Base-by-base conservation (phyloP, 2,888 invertebrate species). In the Ochropacha duplaris region DNA sequence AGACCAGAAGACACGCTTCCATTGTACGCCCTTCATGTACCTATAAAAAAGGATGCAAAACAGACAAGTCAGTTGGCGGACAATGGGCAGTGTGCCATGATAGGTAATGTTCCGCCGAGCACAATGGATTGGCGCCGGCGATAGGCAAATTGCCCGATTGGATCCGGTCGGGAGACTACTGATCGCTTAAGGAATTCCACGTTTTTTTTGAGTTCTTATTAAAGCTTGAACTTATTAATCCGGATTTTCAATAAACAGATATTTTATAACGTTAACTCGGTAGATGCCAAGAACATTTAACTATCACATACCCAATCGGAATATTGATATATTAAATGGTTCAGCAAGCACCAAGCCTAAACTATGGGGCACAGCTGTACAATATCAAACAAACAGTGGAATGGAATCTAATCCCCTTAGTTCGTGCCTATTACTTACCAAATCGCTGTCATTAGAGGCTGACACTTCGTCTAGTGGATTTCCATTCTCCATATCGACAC, bases 401-500 rank as follows among this genome's bases (percentile, higher is more conserved):
- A 22, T 14, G 14, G 6, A 14, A 31, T 34, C 31, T 11, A 16
- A 22, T 31, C 8, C 19, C 52, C 61, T 57, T 56, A 52, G 51
- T 54, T 58, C 51, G 36, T 58, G 64, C 56, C 50, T 22, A 57
- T 65, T 64, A 91, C 92, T 92, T 83, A 92, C 92, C 92, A 92
- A 78, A 71, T 91, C 92, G 62, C 79, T 84, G 78, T 91, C 87
- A 66, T 88, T 88, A 70, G 87, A 80, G 54, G 83, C 67, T 11
- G 78, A 74, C 22, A 79, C 74, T 57, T 87, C 88, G 70, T 90
- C 88, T 58, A 79, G 69, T 24, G 86, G 86, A 65, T 92, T 92
- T 50, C 92, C 92, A 70, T 92, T 92, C 73, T 92, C 92, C 78
- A 92, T 82, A 76, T 92, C 92, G 62, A 92, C 88, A 56, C 92